Base-by-base conservation (phyloP, 2,888 invertebrate genomes). In the Amiota minor region DNA sequence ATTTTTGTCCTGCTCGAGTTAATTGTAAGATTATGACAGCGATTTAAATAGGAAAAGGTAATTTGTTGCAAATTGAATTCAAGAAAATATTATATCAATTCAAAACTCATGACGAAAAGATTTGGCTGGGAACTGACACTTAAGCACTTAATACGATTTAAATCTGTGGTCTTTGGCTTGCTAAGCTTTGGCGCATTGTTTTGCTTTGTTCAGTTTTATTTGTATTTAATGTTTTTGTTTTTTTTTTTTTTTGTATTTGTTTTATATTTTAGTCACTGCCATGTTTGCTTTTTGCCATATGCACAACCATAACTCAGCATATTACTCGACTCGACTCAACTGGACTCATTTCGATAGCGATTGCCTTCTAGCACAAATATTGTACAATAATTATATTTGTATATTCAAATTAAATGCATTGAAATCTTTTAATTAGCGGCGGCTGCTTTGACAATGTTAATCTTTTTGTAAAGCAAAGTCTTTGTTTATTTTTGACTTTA, bases 391-490 rank as follows among this genome's bases (percentile, higher is more conserved):
- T 59, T 35, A 8, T 80, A 79, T 82, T 81, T 80, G 74, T 74
- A 80, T 88, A 88, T 88, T 88, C 84, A 88, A 88, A 88, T 88
- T 76, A 82, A 81, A 64, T 59, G 70, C 76, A 76, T 69, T 74
- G 75, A 73, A 20, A 11, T 20, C 23, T 59, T 18, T 59, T 10
- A 9, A 18, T 56, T 23, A 12, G 46, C 62, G 45, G 20, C 16
- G 53, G 70, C 62, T 14, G 45, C 14, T 18, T 23, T 76, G 68
- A 71, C 74, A 74, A 72, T 73, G 77, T 68, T 75, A 78, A 78
- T 75, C 76, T 77, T 76, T 76, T 78, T 76, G 75, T 76, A 53
- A 68, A 68, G 35, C 53, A 62, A 12, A 11, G 2, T 12, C 23
- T 10, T 62, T 65, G 67, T 68, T 68, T 68, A 68, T 53, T 50